phyloP scores from a whole-genome alignment of 1,140 invertebrate genomes.

The Telenomus remus region DNA sequence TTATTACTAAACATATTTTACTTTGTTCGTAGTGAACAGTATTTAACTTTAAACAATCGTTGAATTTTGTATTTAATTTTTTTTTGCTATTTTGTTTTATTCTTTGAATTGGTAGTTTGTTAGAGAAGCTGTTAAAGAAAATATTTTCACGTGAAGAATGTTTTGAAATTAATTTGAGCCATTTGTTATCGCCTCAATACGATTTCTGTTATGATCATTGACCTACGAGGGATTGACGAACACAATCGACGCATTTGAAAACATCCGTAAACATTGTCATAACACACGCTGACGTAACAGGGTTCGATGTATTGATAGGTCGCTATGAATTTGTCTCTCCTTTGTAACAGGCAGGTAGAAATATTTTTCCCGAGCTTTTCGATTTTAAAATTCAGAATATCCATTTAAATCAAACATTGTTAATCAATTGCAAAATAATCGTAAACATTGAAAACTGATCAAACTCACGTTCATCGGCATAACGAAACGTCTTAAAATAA shows the following conservation, averaged over 20 bases:
- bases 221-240: slow-evolving; percentile 37
- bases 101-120: no score
- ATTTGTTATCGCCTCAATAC: slow-evolving; percentile 52
- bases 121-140: no score
- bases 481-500: slow-evolving; percentile 18
- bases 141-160: slow-evolving; percentile 38
- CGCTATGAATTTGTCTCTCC: slow-evolving; percentile 46
- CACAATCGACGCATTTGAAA: slow-evolving; percentile 53
- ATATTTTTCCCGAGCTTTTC: slow-evolving; percentile 3
- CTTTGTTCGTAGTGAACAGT: no score
- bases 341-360: slow-evolving; percentile 42
- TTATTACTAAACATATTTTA: no score
- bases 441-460: no score
- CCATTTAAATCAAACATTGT: no score
- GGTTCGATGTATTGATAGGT: slow-evolving; percentile 55
- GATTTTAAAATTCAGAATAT: not conserved
- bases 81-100: not conserved
- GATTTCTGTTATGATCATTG: slow-evolving; percentile 42
- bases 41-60: no score
- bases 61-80: no score
- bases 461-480: no score
- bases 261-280: slow-evolving; percentile 58
- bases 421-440: slow-evolving; percentile 1
- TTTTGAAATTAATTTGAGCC: slow-evolving; percentile 48
- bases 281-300: slow-evolving; percentile 47